phyloP scores from a whole-genome alignment of 2,797 vertebrate genomes.

The Rachycentron canadum region DNA sequence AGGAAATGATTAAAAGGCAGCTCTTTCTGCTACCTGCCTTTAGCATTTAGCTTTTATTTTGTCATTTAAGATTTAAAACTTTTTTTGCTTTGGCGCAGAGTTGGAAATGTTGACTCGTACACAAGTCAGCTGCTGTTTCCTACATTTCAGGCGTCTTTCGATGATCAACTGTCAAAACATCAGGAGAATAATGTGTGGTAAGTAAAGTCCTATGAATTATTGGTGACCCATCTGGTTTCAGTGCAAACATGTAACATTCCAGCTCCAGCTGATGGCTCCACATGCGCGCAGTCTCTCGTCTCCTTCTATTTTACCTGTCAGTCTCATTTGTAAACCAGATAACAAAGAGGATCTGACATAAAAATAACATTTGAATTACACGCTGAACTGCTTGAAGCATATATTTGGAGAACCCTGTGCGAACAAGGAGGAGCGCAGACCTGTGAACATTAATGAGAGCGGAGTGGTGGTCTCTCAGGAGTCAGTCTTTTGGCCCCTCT shows the following conservation, averaged over 20 bases:
- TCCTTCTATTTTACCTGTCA: constrained; percentile 41
- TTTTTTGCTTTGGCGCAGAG: background rate
- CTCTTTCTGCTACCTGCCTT: too few relatives aligned
- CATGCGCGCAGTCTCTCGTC: background rate
- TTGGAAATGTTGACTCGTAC: background rate
- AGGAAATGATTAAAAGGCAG: too few relatives aligned
- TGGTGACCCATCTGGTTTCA: constrained; percentile 38
- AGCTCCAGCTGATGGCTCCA: constrained; percentile 22
- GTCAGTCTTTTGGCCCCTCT: constrained; percentile 69
- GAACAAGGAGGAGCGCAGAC: constrained; percentile 57
- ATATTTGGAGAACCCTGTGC: constrained; percentile 55
- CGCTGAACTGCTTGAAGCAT: constrained; percentile 52
- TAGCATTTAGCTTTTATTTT: background rate
- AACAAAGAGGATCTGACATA: constrained; percentile 62
- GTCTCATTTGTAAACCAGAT: constrained; percentile 49
- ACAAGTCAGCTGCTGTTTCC: background rate
- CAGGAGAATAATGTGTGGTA: constrained; percentile 34
- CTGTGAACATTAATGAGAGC: constrained; percentile 82
- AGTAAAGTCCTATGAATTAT: constrained; percentile 38
- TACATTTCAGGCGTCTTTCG: background rate
- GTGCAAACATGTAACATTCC: constrained; percentile 33
- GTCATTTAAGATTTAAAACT: background rate
- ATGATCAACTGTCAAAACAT: constrained; percentile 26
- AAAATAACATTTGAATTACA: constrained; percentile 66
- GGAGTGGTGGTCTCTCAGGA: constrained; percentile 82